Base-by-base conservation (phyloP, 2,113 vertebrate genomes). In the Cettia cetti region DNA sequence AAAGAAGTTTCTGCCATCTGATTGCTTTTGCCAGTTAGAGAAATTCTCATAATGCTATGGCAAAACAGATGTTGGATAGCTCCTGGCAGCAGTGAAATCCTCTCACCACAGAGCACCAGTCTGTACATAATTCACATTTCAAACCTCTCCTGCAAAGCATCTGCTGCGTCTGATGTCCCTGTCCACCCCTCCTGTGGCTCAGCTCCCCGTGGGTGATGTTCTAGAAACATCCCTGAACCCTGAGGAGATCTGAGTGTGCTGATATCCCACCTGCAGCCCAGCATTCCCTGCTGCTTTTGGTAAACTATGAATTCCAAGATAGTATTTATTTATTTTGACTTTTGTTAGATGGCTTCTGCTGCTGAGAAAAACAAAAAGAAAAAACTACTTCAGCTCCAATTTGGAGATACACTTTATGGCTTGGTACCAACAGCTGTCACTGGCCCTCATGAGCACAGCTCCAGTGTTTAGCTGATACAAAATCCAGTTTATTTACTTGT, bases 311-410 rank as follows among this genome's bases (percentile, higher is more conserved):
- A 66, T 4, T 28, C 82, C 23, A 3, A 19, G 17, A 1, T 84
- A 86, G 76, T 11, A 24, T 74, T 94, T 91, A 74, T 94, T 92
- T 92, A 60, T 92, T 91, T 22, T 90, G 11, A 68, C 35, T 76
- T 33, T 12, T 0, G 10, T 27, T 95, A 93, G 84, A 90, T 1
- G 2, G 85, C 85, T 96, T 77, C 86, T 86, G 94, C 92, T 92
- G 83, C 95, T 87, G 82, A 72, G 74, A 37, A 35, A 66, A 68
- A 57, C 15, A 52, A 50, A 28, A 59, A 15, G 13, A 63, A 42
- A 47, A 19, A 15, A 2, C 37, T 13, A 3, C 26, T 68, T 19
- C 15, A 75, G 52, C 68, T 69, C 6, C 3, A 39, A 31, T 76
- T 80, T 85, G 86, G 75, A 93, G 77, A 85, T 64, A 63, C 59